These are phyloP conservation scores for Pheosia tremula DNA, from an alignment of 2,888 invertebrate genomes.

Conservation along the genomic window DNA sequence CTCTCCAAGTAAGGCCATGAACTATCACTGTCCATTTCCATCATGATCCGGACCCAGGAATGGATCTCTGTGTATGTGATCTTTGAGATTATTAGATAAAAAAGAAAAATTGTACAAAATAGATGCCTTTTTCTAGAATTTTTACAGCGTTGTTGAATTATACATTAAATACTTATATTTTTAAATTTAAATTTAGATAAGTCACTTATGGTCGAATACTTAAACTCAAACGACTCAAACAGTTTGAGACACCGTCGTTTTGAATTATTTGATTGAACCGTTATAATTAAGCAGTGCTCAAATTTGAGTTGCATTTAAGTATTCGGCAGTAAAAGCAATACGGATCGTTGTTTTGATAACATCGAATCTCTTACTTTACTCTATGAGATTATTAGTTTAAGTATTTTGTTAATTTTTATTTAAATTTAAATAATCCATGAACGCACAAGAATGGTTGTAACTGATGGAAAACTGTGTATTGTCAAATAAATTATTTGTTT, in stretches of 20 bases:
- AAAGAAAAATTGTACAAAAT: constrained; percentile 65
- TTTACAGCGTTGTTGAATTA: constrained; percentile 71
- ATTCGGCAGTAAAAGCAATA: constrained; percentile 43
- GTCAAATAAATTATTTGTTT: constrained; percentile 82
- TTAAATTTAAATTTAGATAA: constrained; percentile 41
- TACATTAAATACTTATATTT: constrained; percentile 40
- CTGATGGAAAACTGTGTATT: constrained; percentile 52
- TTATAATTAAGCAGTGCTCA: too few species aligned
- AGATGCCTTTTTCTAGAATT: constrained; percentile 65
- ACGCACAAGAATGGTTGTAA: constrained; percentile 70
- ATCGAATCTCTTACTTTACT: constrained; percentile 75
- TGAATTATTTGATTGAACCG: too few species aligned
- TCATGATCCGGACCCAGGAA: constrained; percentile 13
- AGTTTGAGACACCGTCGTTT: too few species aligned
- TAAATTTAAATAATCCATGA: constrained; percentile 53
- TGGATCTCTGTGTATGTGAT: constrained; percentile 47
- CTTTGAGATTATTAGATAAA: constrained; percentile 72
- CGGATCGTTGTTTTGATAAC: constrained; percentile 48
- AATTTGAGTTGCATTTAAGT: too few species aligned
- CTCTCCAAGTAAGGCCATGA: too few species aligned
- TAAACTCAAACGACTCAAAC: too few species aligned
- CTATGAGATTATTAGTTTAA: constrained; percentile 79
- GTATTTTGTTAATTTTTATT: constrained; percentile 71
- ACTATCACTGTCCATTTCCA: not conserved
- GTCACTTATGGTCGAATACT: constrained; percentile 29